Conservation (phyloP, 2,888 invertebrate species). For the Parasteatoda lunata region DNA sequence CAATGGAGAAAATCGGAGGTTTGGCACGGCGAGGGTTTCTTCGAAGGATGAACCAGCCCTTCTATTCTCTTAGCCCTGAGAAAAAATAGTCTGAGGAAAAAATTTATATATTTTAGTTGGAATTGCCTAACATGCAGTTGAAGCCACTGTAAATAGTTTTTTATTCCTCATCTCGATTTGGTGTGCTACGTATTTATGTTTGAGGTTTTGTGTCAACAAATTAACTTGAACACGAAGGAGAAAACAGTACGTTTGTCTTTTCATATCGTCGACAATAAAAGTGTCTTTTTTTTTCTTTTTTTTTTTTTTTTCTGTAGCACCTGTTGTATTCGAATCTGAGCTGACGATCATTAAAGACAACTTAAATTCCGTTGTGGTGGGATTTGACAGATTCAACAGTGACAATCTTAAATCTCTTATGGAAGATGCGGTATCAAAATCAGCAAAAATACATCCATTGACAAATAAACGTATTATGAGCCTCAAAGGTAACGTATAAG, state of each 20-base stretch:
- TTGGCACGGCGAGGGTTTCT: too few relatives aligned
- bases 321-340: slow-evolving; percentile 20
- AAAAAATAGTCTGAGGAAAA: too few relatives aligned
- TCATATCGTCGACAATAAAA: not conserved
- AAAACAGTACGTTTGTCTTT: not conserved
- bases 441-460: not conserved
- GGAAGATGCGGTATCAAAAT: slow-evolving; percentile 6
- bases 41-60: too few relatives aligned
- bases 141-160: too few relatives aligned
- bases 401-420: slow-evolving; percentile 7
- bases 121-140: too few relatives aligned
- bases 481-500: too few relatives aligned
- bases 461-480: not conserved
- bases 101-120: too few relatives aligned
- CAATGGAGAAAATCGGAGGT: too few relatives aligned
- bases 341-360: not conserved
- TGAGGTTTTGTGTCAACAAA: not conserved
- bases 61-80: too few relatives aligned
- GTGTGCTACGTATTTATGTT: too few relatives aligned
- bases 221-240: not conserved
- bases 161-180: too few relatives aligned
- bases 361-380: not conserved
- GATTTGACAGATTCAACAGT: slow-evolving; percentile 22
- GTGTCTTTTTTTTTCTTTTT: too few relatives aligned
- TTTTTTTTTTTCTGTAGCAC: slow-evolving; percentile 25